phyloP scores from a whole-genome alignment of 2,113 vertebrate species.

The Bostrychus sinensis region DNA sequence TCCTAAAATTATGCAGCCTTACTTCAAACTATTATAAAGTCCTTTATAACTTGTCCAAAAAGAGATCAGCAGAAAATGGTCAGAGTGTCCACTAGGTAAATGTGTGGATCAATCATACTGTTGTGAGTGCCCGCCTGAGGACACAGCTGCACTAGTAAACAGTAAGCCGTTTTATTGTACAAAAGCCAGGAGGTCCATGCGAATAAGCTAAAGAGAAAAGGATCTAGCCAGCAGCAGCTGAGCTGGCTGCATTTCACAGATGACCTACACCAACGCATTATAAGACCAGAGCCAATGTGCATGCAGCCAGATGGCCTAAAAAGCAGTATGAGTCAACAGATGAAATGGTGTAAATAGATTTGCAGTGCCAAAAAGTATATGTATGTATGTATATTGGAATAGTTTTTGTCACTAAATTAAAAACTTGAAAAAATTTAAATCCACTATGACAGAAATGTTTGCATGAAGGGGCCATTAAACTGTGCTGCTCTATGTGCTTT shows the following conservation, averaged over 20 bases:
- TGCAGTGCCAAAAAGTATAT: slow-evolving; percentile 12
- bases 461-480: too few species aligned
- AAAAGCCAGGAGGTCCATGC: slow-evolving; percentile 52
- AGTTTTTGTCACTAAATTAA: too few species aligned
- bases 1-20: too few species aligned
- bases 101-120: slow-evolving; percentile 46
- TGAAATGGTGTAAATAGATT: slow-evolving; percentile 24
- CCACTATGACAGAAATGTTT: too few species aligned
- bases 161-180: slow-evolving; percentile 46
- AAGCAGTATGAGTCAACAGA: slow-evolving; percentile 35
- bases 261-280: slow-evolving; percentile 52
- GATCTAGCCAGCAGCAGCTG: slow-evolving; percentile 32
- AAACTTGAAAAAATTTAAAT: too few species aligned
- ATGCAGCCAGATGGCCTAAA: slow-evolving; percentile 35
- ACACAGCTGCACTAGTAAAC: slow-evolving; percentile 66
- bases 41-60: slow-evolving; percentile 22
- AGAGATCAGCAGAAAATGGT: slow-evolving; percentile 15
- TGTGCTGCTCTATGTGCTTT: too few species aligned
- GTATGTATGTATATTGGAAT: not conserved
- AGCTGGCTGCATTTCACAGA: slow-evolving; percentile 55
- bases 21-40: slow-evolving; percentile 18
- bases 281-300: slow-evolving; percentile 29
- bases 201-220: slow-evolving; percentile 44
- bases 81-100: slow-evolving; percentile 10
- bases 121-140: slow-evolving; percentile 29